Evolutionary conservation across 2,888 invertebrate species (phyloP), one percentile per base, ranked within the genome.

Genomic region (Nezara viridula): DNA sequence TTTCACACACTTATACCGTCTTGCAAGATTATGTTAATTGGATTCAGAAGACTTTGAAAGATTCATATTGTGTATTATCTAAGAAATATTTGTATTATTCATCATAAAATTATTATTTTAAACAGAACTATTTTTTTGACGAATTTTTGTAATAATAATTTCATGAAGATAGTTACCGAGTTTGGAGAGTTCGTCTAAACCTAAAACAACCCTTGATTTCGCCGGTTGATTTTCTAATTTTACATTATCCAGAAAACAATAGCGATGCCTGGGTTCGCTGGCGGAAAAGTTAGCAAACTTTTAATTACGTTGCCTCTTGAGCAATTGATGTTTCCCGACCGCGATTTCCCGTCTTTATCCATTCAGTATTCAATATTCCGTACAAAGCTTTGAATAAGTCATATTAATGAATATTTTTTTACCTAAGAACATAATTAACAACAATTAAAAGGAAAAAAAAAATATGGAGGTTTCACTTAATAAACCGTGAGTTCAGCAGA

Each of bases 151-250:
- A 73, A 37, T 1, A 37, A 37, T 19, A 73, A 37, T 37, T 73
- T 32, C 7, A 32, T 37, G 16, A 73, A 0, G 2, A 16, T 19
- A 32, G 66, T 19, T 73, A 66, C 16, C 16, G 3, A 73, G 66
- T 32, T 73, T 73, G 16, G 19, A 73, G 32, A 7, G 37, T 7
- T 37, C 12, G 27, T 3, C 12, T 32, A 37, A 73, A 37, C 19
- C 19, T 19, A 37, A 73, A 73, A 73, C 32, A 73, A 37, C 66
- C 7, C 66, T 73, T 73, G 66, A 73, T 37, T 24, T 73, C 66
- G 32, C 66, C 10, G 32, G 37, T 37, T 37, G 37, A 73, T 73
- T 73, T 73, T 37, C 66, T 73, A 73, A 73, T 73, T 73, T 73
- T 37, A 37, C 37, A 73, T 73, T 37, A 73, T 37, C 32, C 66